Conservation (phyloP, 1,140 invertebrate genomes). For the Macrotrachela quadricornifera region DNA sequence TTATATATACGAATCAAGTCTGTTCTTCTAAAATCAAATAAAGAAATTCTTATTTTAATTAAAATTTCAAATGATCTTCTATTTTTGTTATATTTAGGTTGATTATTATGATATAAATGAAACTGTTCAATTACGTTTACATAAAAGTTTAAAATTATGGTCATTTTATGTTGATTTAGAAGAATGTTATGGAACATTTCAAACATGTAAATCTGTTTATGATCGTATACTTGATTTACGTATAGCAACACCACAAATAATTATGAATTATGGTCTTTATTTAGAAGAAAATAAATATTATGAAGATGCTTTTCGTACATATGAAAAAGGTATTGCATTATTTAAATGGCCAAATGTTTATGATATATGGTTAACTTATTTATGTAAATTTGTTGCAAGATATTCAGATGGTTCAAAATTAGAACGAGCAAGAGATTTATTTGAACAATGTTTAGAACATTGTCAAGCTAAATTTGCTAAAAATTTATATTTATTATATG, state of each 20-base stretch:
- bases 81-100: slow-evolving; percentile 44
- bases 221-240: slow-evolving; percentile 91
- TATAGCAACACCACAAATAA: slow-evolving; percentile 95
- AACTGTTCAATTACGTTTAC: slow-evolving; percentile 81
- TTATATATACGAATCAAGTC: no score
- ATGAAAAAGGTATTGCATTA: slow-evolving; percentile 86
- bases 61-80: no score
- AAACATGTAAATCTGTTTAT: slow-evolving; percentile 61
- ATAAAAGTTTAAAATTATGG: slow-evolving; percentile 93
- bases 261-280: slow-evolving; percentile 93
- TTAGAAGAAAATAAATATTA: slow-evolving; percentile 95
- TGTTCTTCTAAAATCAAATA: no score
- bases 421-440: slow-evolving; percentile 84
- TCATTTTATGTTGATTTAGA: slow-evolving; percentile 96
- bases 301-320: slow-evolving; percentile 74
- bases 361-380: slow-evolving; percentile 97
- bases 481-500: slow-evolving; percentile 64
- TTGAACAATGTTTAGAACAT: slow-evolving; percentile 90
- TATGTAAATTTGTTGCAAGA: slow-evolving; percentile 81
- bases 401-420: slow-evolving; percentile 70
- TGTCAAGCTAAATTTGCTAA: slow-evolving; percentile 87
- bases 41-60: no score
- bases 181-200: slow-evolving; percentile 92
- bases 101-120: slow-evolving; percentile 80
- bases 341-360: slow-evolving; percentile 99